Evolutionary conservation across 2,797 vertebrate genomes (phyloP).

Genomic region (Eulemur rubriventer): DNA sequence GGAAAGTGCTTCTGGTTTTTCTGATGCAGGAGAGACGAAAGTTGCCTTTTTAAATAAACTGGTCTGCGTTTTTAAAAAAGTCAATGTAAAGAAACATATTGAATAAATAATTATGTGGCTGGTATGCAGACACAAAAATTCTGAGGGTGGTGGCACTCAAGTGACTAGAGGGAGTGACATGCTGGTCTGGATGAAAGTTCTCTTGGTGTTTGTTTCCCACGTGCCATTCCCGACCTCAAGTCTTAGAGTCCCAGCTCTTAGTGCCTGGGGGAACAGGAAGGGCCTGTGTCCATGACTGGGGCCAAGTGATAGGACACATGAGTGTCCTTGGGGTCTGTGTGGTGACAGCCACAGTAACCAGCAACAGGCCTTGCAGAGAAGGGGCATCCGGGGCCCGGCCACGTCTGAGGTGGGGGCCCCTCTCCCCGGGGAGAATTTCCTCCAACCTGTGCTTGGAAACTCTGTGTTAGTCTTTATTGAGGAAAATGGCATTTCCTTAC

Average conservation of each 20-base stretch:
- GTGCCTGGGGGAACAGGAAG: not conserved
- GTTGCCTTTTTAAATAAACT: not conserved
- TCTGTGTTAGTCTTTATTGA: not conserved
- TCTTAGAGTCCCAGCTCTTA: not conserved
- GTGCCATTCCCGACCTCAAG: not conserved
- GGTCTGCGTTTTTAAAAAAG: not conserved
- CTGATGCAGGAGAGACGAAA: not conserved
- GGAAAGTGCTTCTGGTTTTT: not conserved
- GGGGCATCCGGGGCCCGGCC: not conserved
- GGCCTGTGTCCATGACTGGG: not conserved
- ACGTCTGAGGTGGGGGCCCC: accelerated
- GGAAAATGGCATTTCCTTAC: not conserved
- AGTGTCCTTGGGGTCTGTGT: not conserved
- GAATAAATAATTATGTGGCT: not conserved
- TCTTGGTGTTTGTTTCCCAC: not conserved
- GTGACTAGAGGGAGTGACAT: not conserved
- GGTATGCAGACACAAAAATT: too few relatives aligned
- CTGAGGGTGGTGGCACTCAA: not conserved
- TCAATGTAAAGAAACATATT: not conserved
- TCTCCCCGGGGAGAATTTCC: not conserved
- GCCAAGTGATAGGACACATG: not conserved
- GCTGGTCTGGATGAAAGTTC: not conserved
- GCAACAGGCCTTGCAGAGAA: not conserved
- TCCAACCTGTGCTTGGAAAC: not conserved
- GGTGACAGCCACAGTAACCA: too few relatives aligned